Evolutionary conservation across 2,113 vertebrate genomes (phyloP).

Genomic region (Oryzias javanicus): DNA sequence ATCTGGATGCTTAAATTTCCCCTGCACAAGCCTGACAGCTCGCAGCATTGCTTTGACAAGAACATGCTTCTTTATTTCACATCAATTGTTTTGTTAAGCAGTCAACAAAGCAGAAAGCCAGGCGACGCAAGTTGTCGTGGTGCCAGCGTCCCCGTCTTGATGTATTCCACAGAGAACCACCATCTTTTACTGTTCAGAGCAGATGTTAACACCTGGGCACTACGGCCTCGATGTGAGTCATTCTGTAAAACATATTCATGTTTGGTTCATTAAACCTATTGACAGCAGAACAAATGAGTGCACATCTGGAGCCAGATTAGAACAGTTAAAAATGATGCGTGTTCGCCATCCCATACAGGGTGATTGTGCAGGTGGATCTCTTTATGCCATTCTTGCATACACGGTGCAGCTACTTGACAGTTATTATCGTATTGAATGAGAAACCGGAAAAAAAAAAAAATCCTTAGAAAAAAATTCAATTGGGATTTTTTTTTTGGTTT

Average conservation of each 20-base stretch:
- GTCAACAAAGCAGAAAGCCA: constrained; percentile 37
- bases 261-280: constrained; percentile 12
- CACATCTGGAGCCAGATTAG: neutral
- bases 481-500: no score
- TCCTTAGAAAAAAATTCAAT: no score
- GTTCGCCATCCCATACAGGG: no score
- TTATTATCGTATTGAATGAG: no score
- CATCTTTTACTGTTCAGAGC: constrained; percentile 21
- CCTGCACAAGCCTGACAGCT: constrained; percentile 1
- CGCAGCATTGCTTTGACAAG: constrained; percentile 24
- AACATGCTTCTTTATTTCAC: constrained; percentile 29
- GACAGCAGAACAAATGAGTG: neutral
- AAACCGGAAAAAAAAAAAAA: no score
- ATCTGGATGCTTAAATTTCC: neutral
- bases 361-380: no score
- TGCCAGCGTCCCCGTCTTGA: constrained; percentile 7
- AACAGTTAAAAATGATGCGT: no score
- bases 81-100: constrained; percentile 41
- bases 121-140: constrained; percentile 8
- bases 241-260: constrained; percentile 12
- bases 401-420: no score
- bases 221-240: constrained; percentile 3
- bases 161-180: constrained; percentile 16
- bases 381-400: no score
- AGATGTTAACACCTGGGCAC: constrained; percentile 24